Base-by-base conservation (phyloP, 2,888 invertebrate species). In the Kuschelorhynchus macadamiae region DNA sequence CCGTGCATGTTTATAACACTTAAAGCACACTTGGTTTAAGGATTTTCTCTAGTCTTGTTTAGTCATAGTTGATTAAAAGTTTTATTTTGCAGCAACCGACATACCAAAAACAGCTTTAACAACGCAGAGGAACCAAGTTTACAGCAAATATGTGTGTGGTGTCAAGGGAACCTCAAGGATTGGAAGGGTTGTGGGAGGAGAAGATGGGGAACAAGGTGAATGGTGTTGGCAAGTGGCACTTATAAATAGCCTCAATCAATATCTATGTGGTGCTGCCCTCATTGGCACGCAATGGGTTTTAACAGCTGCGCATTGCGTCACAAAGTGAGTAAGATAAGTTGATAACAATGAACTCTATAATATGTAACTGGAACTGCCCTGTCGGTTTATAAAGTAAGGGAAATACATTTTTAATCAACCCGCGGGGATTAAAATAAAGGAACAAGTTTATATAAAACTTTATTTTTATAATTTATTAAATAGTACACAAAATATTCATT, bases 201-300 rank as follows among this genome's bases (percentile, higher is more conserved):
- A 92, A 82, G 96, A 96, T 81, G 94, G 96, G 1, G 92, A 91
- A 75, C 92, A 95, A 65, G 95, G 94, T 46, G 96, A 96, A 86
- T 96, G 96, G 95, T 96, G 96, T 84, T 96, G 96, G 96, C 95
- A 95, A 85, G 94, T 94, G 72, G 96, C 96, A 0, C 87, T 96
- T 73, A 96, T 96, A 81, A 96, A 96, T 85, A 94, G 95, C 0
- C 86, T 95, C 64, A 96, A 96, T 85, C 96, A 96, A 84, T 96
- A 96, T 84, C 87, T 96, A 41, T 96, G 96, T 81, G 96, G 96
- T 4, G 96, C 95, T 14, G 96, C 96, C 1, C 88, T 96, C 11
- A 95, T 96, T 76, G 96, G 96, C 67, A 95, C 95, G 0, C 95
- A 96, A 81, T 96, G 96, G 96, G 95, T 95, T 59, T 87, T 96